phyloP scores from a whole-genome alignment of 2,888 invertebrate genomes.

The Pandemis heparana region DNA sequence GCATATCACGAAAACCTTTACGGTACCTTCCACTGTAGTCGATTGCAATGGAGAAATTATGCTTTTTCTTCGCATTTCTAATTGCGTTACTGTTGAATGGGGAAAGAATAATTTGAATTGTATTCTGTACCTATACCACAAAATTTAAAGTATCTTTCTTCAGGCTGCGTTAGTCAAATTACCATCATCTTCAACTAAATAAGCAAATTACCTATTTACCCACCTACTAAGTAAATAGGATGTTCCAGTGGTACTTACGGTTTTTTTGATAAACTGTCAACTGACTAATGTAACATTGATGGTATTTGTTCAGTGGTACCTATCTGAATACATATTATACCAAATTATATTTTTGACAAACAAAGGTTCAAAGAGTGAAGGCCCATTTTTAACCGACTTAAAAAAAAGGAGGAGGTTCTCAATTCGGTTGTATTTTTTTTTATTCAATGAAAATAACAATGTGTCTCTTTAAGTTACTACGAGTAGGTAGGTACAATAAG shows the following conservation, averaged over 20 bases:
- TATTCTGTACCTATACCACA: background rate
- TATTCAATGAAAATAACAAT: too few species aligned
- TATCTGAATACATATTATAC: background rate
- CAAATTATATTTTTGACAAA: background rate
- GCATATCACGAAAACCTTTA: too few species aligned
- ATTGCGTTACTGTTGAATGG: background rate
- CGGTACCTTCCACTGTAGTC: background rate
- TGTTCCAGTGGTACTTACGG: background rate
- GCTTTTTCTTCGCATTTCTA: conserved; percentile 1
- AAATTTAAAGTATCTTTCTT: background rate
- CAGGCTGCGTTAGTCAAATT: background rate
- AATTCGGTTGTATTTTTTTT: too few species aligned
- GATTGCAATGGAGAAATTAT: background rate
- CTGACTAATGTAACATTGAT: background rate
- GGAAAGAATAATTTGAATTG: background rate
- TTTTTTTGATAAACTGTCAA: background rate
- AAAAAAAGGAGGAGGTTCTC: too few species aligned
- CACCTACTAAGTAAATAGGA: background rate
- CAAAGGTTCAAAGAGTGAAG: too few species aligned
- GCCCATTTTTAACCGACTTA: too few species aligned
- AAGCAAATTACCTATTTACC: background rate
- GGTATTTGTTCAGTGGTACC: background rate
- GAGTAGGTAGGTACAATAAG: too few species aligned
- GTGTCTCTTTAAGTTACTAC: too few species aligned
- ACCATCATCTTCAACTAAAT: background rate